These are phyloP conservation scores for Alouatta caraya DNA, from an alignment of 2,797 vertebrate genomes.

Conservation along the genomic window DNA sequence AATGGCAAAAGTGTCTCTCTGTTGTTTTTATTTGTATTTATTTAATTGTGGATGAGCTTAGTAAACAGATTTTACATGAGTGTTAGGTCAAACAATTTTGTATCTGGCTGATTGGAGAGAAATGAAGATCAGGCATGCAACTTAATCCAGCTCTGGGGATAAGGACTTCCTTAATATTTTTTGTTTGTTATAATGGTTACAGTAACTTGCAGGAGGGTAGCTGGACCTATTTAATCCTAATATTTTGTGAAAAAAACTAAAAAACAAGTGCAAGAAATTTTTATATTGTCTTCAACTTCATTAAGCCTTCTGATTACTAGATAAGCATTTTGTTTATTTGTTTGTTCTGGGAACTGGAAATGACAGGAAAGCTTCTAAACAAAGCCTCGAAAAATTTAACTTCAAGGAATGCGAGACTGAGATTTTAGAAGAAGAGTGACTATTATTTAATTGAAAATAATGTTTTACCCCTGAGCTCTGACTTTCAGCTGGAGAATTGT, in stretches of 20 bases:
- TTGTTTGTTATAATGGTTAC: background rate
- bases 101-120: background rate
- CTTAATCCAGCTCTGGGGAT: background rate
- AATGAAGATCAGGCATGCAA: background rate
- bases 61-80: background rate
- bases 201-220: background rate
- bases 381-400: conserved; percentile 14
- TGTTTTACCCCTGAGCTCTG: background rate
- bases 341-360: conserved; percentile 42
- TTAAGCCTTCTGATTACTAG: conserved; percentile 2
- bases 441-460: conserved; percentile 47
- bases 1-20: background rate
- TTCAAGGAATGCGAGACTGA: conserved; percentile 3
- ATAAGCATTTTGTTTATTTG: background rate
- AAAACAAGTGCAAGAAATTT: background rate
- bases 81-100: background rate
- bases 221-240: background rate
- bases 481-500: conserved; percentile 43
- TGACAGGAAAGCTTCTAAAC: conserved; percentile 11
- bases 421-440: conserved; percentile 35
- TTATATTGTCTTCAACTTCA: background rate
- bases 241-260: background rate
- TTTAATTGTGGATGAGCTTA: background rate
- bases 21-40: background rate
- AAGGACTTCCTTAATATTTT: background rate